A percentile compares a stretch with the other conserved stretches of the same genome.
phyloP scores from a whole-genome alignment of 2,888 invertebrate species.

The Sminthurides aquaticus region DNA sequence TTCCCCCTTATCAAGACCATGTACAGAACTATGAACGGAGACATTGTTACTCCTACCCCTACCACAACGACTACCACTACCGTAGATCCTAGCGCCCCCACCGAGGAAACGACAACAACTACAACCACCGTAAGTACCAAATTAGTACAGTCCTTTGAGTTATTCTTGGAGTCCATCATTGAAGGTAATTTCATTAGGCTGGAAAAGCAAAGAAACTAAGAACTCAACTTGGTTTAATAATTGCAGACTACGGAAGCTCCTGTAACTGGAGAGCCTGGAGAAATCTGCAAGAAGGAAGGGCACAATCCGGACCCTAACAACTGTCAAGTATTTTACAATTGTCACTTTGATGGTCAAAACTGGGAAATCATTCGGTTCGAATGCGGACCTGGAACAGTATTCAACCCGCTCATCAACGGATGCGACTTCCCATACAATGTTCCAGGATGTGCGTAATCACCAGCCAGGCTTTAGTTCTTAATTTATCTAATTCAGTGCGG shows the following conservation, averaged over 20 bases:
- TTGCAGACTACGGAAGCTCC: neutral
- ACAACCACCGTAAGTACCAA: neutral
- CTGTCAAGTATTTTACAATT: conserved; percentile 29
- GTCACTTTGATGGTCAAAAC: conserved; percentile 13
- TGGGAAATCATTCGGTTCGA: conserved; percentile 20
- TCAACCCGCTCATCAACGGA: conserved; percentile 15
- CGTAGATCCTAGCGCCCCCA: conserved; percentile 17
- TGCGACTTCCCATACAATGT: conserved; percentile 27
- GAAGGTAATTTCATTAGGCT: too few relatives aligned
- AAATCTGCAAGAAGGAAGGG: conserved; percentile 28
- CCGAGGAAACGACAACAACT: neutral
- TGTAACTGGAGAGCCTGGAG: neutral
- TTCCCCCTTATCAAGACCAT: conserved; percentile 31
- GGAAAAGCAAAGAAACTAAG: too few relatives aligned
- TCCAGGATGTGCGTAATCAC: conserved; percentile 25
- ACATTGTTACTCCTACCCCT: conserved; percentile 8
- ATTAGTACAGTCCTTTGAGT: neutral
- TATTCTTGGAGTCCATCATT: too few relatives aligned
- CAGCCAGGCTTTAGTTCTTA: too few relatives aligned
- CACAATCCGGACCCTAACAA: conserved; percentile 29
- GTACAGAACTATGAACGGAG: conserved; percentile 27
- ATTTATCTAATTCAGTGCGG: too few relatives aligned
- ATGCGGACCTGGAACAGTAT: conserved; percentile 31
- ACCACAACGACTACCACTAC: conserved; percentile 25
- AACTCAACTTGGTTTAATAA: too few relatives aligned